These are phyloP conservation scores for Druceiella hillmani DNA, from an alignment of 2,888 invertebrate species.

Conservation along the genomic window DNA sequence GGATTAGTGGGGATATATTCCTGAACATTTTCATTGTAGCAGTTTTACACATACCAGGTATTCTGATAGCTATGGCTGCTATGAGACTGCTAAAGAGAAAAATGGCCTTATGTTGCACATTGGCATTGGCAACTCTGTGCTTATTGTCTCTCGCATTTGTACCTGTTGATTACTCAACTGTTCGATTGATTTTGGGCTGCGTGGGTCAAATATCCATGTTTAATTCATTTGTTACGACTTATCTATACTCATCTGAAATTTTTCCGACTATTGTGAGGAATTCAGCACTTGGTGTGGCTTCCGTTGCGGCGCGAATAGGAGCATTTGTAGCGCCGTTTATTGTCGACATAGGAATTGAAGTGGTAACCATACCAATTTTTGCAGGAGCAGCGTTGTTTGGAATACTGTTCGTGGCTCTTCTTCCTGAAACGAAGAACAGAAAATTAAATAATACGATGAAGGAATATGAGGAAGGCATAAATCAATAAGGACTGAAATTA, in stretches of 20 bases:
- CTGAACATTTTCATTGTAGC: slow-evolving; percentile 76
- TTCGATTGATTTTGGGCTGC: slow-evolving; percentile 65
- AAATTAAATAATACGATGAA: too few relatives aligned
- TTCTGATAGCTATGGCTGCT: too few relatives aligned
- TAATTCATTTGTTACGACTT: slow-evolving; percentile 58
- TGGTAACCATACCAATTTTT: slow-evolving; percentile 39
- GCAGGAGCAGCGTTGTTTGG: slow-evolving; percentile 34
- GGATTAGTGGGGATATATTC: slow-evolving; percentile 72
- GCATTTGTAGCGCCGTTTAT: slow-evolving; percentile 65
- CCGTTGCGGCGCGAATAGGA: slow-evolving; percentile 62
- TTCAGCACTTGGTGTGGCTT: slow-evolving; percentile 69
- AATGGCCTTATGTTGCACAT: too few relatives aligned
- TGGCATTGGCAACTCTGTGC: too few relatives aligned
- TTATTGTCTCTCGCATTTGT: too few relatives aligned
- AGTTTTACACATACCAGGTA: too few relatives aligned
- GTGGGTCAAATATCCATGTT: slow-evolving; percentile 71
- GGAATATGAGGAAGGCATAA: too few relatives aligned
- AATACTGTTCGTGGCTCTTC: too few relatives aligned
- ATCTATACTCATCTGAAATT: slow-evolving; percentile 71
- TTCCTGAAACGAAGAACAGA: too few relatives aligned
- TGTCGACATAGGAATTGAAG: slow-evolving; percentile 47
- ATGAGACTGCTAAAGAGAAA: too few relatives aligned
- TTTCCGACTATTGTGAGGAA: slow-evolving; percentile 77
- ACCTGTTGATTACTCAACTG: too few relatives aligned
- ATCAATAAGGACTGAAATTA: too few relatives aligned